A percentile compares a stretch with the other conserved stretches of the same genome.
phyloP scores from a whole-genome alignment of 2,113 vertebrate genomes.

The Phoenicopterus ruber region DNA sequence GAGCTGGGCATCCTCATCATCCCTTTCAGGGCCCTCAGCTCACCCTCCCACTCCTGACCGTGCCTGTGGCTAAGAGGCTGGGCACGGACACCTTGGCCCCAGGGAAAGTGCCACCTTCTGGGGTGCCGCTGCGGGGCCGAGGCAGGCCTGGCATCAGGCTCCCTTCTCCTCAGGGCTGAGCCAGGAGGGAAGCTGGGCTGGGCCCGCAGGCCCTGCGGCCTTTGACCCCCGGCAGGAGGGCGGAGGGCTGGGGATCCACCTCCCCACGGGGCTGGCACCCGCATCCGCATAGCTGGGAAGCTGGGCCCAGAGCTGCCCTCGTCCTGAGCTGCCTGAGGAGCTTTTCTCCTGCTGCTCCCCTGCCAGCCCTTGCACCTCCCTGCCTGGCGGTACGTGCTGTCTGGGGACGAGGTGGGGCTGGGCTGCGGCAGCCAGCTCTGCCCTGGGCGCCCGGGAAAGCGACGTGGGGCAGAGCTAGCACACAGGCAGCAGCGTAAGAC shows the following conservation, averaged over 20 bases:
- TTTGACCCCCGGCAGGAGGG: background rate
- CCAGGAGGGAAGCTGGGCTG: background rate
- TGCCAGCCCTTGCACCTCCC: background rate
- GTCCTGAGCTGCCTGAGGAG: background rate
- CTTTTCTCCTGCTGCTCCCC: background rate
- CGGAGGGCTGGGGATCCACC: background rate
- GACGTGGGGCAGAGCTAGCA: background rate
- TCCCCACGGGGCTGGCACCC: background rate
- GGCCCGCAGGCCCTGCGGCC: background rate
- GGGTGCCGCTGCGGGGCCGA: fast-evolving
- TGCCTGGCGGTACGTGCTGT: no score
- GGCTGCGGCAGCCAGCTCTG: background rate
- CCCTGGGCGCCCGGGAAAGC: background rate
- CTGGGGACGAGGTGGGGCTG: background rate
- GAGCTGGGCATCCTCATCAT: no score
- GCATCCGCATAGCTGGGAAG: fast-evolving
- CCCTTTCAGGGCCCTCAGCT: background rate
- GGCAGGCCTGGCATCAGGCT: background rate
- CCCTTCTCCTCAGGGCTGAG: background rate
- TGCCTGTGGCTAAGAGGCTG: no score
- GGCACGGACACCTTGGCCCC: background rate
- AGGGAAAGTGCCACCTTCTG: background rate
- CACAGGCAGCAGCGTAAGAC: background rate
- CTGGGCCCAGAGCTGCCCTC: no score
- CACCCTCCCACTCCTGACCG: background rate